phyloP scores from a whole-genome alignment of 2,888 invertebrate species.

The Cremastinae sp. region DNA sequence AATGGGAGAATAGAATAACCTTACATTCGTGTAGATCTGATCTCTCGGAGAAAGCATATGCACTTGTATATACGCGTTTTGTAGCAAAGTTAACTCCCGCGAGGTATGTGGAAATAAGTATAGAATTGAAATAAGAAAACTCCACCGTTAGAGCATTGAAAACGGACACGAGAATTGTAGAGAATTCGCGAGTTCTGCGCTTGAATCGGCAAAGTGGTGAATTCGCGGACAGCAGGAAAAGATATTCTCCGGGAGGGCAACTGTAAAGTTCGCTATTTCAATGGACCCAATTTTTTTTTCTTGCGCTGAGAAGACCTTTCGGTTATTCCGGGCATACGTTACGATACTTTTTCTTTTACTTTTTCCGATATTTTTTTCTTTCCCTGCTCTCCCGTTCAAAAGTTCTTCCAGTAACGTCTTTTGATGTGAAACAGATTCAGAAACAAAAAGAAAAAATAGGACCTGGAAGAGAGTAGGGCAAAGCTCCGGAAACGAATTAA shows the following conservation, averaged over 20 bases:
- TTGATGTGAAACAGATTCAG: conserved; percentile 38
- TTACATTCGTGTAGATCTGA: conserved; percentile 36
- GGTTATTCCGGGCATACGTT: conserved; percentile 56
- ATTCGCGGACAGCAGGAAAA: conserved; percentile 50
- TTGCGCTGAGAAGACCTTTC: conserved; percentile 11
- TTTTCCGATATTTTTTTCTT: conserved; percentile 13
- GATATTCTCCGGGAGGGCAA: conserved; percentile 33
- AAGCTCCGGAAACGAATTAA: conserved; percentile 28
- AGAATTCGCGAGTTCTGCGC: conserved; percentile 48
- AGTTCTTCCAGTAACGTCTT: conserved; percentile 40
- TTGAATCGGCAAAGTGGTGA: conserved; percentile 56
- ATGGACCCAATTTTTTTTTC: conserved; percentile 46
- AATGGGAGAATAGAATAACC: conserved; percentile 7
- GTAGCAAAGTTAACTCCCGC: conserved; percentile 46
- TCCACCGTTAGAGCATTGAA: conserved; percentile 37
- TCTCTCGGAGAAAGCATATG: conserved; percentile 27
- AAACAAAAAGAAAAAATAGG: conserved; percentile 3
- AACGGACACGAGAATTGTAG: conserved; percentile 56
- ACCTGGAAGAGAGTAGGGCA: not conserved
- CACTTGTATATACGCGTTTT: not conserved
- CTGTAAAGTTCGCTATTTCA: conserved; percentile 60
- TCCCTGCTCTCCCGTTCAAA: conserved; percentile 11
- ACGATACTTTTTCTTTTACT: conserved; percentile 19
- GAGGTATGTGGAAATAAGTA: conserved; percentile 33
- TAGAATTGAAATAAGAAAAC: conserved; percentile 57